Base-by-base conservation (phyloP, 2,797 vertebrate genomes). In the Sternarchorhynchus goeldii region DNA sequence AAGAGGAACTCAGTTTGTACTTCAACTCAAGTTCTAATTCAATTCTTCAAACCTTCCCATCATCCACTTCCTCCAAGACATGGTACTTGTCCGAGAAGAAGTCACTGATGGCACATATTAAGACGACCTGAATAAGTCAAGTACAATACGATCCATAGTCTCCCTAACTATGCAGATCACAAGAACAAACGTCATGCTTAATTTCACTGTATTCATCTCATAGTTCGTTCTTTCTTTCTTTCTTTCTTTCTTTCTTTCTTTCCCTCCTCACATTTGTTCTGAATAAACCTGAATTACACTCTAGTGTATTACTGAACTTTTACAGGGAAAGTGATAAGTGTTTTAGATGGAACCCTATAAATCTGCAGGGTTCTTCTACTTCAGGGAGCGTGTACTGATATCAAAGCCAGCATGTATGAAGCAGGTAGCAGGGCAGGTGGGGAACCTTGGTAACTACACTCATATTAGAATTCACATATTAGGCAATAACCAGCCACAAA, bases 381-480 rank as follows among this genome's bases (percentile, higher is more conserved):
- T 62, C 31, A 25, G 32, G 57, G 2, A 20, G 25, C 36, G 60
- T 70, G 58, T 60, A 57, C 21, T 4, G 31, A 80, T 71, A 71
- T 39, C 12, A 41, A 68, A 58, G 53, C 10, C 0, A 29, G 64
- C 16, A 41, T 41, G 18, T 76, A 72, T 57, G 62, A 81, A 77
- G 67, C 66, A 62, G 59, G 60, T 68, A 81, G 67, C 31, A 25
- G 31, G 14, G 10, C 20, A 78, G 63, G 34, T 34, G 4, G 39
- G 21, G 12, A 39, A 32, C 69, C 56, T 50, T 25, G 39, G 73
- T 71, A 32, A 34, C 66, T 67, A 60, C 41, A 25, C 75, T 77
- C 76, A 81, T 75, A 78, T 75, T 57, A 73, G 57, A 66, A 45
- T 63, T 74, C 76, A 79, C 62, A 66, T 21, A 39, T 57, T 64